Base-by-base conservation (phyloP, 37 sponge, comb jelly and placozoan genomes). In the Ephydatia muelleri region DNA sequence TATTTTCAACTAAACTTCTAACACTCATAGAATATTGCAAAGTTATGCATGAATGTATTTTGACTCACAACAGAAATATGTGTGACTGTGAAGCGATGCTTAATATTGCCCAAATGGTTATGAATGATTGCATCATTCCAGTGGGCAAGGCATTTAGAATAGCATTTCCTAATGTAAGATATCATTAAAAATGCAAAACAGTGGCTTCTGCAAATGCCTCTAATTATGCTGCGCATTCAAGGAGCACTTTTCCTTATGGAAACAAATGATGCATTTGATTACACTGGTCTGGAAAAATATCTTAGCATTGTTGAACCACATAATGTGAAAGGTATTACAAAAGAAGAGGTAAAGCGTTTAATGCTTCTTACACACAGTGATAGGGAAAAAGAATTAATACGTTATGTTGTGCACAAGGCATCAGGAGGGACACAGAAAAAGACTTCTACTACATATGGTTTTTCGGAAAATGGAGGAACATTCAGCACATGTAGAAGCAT, bases 401-500 rank as follows among this genome's bases (percentile, higher is more conserved):
- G 57, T 25, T 72, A 82, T 82, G 74, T 73, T 31, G 31, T 82
- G 32, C 35, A 36, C 49, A 82, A 72, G 34, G 83, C 57, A 27
- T 38, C 73, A 33, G 83, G 83, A 3, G 23, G 57, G 19, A 57
- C 57, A 57, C 43, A 43, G 43, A 43, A 43, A 43, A 43, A 43
- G 43, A 43, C 43, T 76, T 49, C 78, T 12, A 40, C n/a, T 23
- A 66, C 37, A 5, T 83, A 38, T 88, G 88, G 88, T 31, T 76
- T 88, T 83, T n/a, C 49, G 83, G 32, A 67, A 72, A 25, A 82
- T 88, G 80, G 22, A 23, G 2, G 33, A 80, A 67, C 67, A 69
- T 26, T 47, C 68, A 23, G 66, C 25, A 38, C 36, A 40, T 28
- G 88, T 87, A 21, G 79, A 88, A 82, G 26, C 64, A 23, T 65